Percentiles rank a stretch among this genome's conserved stretches.
Evolutionary conservation across 2,797 vertebrate genomes (phyloP).

Genomic region (Enteromius trimaculatus): DNA sequence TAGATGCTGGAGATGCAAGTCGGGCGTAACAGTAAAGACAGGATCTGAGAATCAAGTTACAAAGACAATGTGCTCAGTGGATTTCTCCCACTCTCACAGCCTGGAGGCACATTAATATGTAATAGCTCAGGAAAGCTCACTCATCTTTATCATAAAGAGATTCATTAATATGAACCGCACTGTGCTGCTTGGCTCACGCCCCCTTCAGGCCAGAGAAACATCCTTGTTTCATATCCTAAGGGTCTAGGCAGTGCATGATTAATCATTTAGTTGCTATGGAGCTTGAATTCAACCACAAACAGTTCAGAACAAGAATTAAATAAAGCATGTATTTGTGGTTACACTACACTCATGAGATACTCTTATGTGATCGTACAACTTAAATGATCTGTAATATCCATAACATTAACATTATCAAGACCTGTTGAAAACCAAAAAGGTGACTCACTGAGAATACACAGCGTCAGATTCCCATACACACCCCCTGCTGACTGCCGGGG

Average conservation of each 20-base stretch:
- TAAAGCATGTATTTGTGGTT: background rate
- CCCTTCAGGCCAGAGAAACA: conserved; percentile 11
- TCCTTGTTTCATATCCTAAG: conserved; percentile 27
- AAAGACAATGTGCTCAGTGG: conserved; percentile 39
- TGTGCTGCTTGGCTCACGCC: conserved; percentile 3
- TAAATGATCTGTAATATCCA: background rate
- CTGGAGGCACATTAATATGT: conserved; percentile 49
- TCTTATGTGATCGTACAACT: background rate
- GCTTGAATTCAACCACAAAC: conserved; percentile 7
- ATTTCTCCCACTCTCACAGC: conserved; percentile 49
- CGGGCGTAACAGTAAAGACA: conserved; percentile 14
- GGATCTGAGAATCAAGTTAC: conserved; percentile 6
- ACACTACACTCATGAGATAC: background rate
- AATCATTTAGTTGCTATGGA: conserved; percentile 23
- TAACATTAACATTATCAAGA: background rate
- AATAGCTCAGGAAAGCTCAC: conserved; percentile 42
- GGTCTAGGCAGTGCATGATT: conserved; percentile 4
- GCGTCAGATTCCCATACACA: background rate
- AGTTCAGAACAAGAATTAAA: background rate
- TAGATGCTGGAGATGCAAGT: background rate
- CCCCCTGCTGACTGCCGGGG: conserved; percentile 34
- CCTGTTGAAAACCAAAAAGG: background rate
- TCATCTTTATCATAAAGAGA: conserved; percentile 34
- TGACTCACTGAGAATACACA: background rate
- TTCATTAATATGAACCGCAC: conserved; percentile 36